These are phyloP conservation scores for Lysandra coridon DNA, from an alignment of 2,888 invertebrate genomes.

Conservation along the genomic window DNA sequence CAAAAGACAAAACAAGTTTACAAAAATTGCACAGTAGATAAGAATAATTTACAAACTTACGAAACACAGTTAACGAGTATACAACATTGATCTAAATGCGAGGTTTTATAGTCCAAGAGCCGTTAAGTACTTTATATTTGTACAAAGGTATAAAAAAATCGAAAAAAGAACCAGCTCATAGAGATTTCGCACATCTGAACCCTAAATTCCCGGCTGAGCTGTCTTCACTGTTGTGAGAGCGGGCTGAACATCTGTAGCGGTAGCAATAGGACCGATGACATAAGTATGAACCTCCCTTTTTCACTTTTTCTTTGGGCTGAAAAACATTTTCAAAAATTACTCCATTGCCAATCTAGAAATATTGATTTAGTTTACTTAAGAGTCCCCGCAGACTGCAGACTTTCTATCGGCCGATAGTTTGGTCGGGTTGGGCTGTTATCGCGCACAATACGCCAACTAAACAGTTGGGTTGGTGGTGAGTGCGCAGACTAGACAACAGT, in stretches of 20 bases:
- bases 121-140: slow-evolving; percentile 34
- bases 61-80: background rate
- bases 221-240: slow-evolving; percentile 96
- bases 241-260: slow-evolving; percentile 95
- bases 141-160: slow-evolving; percentile 28
- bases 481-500: no score
- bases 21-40: slow-evolving; percentile 7
- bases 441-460: no score
- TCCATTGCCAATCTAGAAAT: no score
- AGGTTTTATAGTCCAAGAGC: slow-evolving; percentile 28
- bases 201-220: slow-evolving; percentile 96
- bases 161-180: slow-evolving; percentile 36
- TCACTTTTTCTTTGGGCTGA: slow-evolving; percentile 88
- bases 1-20: slow-evolving; percentile 1
- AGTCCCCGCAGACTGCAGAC: no score
- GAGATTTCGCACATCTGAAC: slow-evolving; percentile 90
- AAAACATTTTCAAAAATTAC: slow-evolving; percentile 41
- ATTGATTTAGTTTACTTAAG: no score
- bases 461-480: no score
- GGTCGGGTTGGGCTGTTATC: no score
- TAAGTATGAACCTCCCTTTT: slow-evolving; percentile 97
- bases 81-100: slow-evolving; percentile 19
- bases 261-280: slow-evolving; percentile 95
- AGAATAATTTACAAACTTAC: slow-evolving; percentile 7
- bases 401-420: no score